A percentile compares a stretch with the other conserved stretches of the same genome.
phyloP scores from a whole-genome alignment of 2,888 invertebrate species.

The Actias luna region DNA sequence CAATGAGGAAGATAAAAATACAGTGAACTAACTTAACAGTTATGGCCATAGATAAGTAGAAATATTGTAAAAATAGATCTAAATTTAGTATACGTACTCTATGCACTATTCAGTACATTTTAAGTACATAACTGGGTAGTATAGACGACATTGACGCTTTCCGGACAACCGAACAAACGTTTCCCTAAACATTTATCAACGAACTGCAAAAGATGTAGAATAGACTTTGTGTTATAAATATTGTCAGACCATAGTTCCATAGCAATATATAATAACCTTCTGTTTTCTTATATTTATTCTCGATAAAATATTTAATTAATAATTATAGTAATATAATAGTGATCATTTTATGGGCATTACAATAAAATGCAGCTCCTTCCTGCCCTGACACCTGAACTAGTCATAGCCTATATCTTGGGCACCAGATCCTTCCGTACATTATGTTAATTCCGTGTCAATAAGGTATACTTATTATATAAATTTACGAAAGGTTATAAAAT shows the following conservation, averaged over 20 bases:
- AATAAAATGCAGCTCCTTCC: too few relatives aligned
- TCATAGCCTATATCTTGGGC: too few relatives aligned
- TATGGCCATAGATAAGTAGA: background rate
- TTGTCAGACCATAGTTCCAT: background rate
- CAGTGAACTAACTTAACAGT: too few relatives aligned
- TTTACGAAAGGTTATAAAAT: too few relatives aligned
- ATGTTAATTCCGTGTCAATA: too few relatives aligned
- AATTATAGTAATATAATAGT: too few relatives aligned
- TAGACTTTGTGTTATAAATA: slow-evolving; percentile 11
- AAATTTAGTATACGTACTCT: slow-evolving; percentile 3
- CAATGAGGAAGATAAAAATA: too few relatives aligned
- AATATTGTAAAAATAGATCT: background rate
- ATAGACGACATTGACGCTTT: slow-evolving; percentile 77
- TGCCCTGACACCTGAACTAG: too few relatives aligned
- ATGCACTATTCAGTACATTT: slow-evolving; percentile 21
- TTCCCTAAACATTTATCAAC: slow-evolving; percentile 76
- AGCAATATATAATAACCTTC: background rate
- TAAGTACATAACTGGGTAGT: slow-evolving; percentile 53
- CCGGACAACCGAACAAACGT: slow-evolving; percentile 67
- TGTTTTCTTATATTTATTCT: too few relatives aligned
- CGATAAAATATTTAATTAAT: background rate
- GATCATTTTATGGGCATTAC: too few relatives aligned
- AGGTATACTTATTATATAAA: too few relatives aligned
- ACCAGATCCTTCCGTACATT: too few relatives aligned
- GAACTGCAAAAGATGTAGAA: slow-evolving; percentile 47